Evolutionary conservation across 2,113 vertebrate genomes (phyloP), one percentile per base, ranked within the genome.

Genomic region (Cololabis saira): DNA sequence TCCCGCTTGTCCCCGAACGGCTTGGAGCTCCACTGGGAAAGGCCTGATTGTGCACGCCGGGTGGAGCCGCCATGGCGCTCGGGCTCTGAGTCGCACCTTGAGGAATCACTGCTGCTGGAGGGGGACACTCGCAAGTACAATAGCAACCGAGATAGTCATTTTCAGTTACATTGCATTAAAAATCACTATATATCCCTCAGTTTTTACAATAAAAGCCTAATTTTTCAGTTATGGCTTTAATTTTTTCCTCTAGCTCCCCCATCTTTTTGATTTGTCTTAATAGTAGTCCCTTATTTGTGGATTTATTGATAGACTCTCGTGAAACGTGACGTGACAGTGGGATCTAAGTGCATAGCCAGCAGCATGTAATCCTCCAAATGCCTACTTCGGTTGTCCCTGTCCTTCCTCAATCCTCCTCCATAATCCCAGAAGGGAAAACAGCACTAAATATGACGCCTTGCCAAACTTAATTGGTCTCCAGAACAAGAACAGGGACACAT

Each of bases 1-100:
- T 90, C 83, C 87, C 74, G 86, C 80, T 81, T 90, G 87, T 90
- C 76, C 76, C 87, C 64, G 78, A 30, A 18, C 88, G 75, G 87
- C 89, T 53, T 64, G 72, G 75, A 93, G 91, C 80, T 71, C 30
- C 30, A 90, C 54, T 80, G 72, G 75, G 77, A 78, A 79, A 88
- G 86, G 85, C 47, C 42, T 53, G 64, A 72, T 50, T 78, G 60
- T 9, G 53, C 42, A 65, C 45, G 58, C 78, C 27, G 19, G 80
- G 74, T 53, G 84, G 66, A 41, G 74, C 68, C 55, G 71, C 54
- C 37, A 1, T 6, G 57, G 60, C 47, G 17, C 71, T 65, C 58
- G 66, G 56, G 37, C 77, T 1, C 71, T 75, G 67, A 81, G 83
- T 81, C 37, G 64, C 76, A 87, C 87, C 78, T 75, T 72, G 71